Percentiles rank a stretch among this genome's conserved stretches.
Conservation (phyloP, 2,888 invertebrate genomes). For the Ernsta delagoae region DNA sequence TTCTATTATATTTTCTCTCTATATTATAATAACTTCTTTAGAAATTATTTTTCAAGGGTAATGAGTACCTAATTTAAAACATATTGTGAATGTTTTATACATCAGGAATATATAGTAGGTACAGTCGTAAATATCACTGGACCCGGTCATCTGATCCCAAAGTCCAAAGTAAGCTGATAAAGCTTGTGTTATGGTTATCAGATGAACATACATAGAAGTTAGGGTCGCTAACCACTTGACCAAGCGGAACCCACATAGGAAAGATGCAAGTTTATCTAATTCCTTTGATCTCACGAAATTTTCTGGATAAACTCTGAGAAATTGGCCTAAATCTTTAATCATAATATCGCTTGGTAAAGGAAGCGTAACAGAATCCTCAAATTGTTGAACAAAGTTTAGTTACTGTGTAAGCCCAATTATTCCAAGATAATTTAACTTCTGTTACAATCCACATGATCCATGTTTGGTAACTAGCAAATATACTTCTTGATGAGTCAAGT, state of each 20-base stretch:
- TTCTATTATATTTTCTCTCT: too few relatives aligned
- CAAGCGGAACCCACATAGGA: neutral
- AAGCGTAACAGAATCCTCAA: slow-evolving; percentile 2
- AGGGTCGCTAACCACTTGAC: too few relatives aligned
- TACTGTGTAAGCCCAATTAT: slow-evolving; percentile 1
- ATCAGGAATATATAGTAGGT: too few relatives aligned
- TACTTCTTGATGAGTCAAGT: neutral
- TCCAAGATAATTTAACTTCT: slow-evolving; percentile 6
- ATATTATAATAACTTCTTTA: too few relatives aligned
- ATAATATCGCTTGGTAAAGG: neutral
- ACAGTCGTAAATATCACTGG: too few relatives aligned
- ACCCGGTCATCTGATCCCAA: too few relatives aligned
- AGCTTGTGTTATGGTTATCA: too few relatives aligned
- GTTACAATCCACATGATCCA: neutral
- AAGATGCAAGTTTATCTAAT: neutral
- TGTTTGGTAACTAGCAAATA: neutral
- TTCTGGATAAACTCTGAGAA: neutral
- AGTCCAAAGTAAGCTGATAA: too few relatives aligned
- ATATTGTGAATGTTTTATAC: too few relatives aligned
- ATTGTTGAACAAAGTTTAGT: slow-evolving; percentile 2
- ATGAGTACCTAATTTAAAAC: too few relatives aligned
- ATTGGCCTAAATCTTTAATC: neutral
- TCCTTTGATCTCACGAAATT: neutral
- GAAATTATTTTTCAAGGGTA: too few relatives aligned
- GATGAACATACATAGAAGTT: too few relatives aligned